Percentiles rank a stretch among this genome's conserved stretches.
Evolutionary conservation across 2,113 vertebrate genomes (phyloP).

Genomic region (Phalacrocorax pelagicus): DNA sequence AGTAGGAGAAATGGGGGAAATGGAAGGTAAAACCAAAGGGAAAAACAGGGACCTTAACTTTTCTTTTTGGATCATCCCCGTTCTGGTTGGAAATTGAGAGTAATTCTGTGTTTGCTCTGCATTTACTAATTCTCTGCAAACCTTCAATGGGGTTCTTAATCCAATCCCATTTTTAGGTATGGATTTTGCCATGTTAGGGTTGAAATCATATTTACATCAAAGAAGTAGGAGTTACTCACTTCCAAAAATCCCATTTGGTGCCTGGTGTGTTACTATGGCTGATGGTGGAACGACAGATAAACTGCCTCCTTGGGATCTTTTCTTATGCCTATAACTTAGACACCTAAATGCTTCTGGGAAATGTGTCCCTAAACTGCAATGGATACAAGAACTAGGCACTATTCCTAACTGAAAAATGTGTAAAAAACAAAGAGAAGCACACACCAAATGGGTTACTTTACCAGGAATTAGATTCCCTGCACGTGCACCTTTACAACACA

Average conservation of each 20-base stretch:
- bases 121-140: not conserved
- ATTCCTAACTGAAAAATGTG: not conserved
- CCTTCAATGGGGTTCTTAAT: not conserved
- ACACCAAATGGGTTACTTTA: not conserved
- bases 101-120: not conserved
- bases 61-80: not conserved
- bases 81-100: constrained; percentile 24
- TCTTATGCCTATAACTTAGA: not conserved
- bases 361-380: not conserved
- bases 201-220: not conserved
- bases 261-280: not conserved
- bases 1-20: not conserved
- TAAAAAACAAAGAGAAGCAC: not conserved
- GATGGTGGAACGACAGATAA: not conserved
- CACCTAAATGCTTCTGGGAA: not conserved
- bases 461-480: not conserved
- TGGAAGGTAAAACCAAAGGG: constrained; percentile 49
- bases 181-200: not conserved
- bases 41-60: not conserved
- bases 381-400: not conserved
- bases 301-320: not conserved
- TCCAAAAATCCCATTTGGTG: not conserved
- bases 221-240: not conserved
- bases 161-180: not conserved
- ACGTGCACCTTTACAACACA: not conserved